These are phyloP conservation scores for Peromyscus eremicus DNA, from an alignment of 2,797 vertebrate species.

Conservation along the genomic window DNA sequence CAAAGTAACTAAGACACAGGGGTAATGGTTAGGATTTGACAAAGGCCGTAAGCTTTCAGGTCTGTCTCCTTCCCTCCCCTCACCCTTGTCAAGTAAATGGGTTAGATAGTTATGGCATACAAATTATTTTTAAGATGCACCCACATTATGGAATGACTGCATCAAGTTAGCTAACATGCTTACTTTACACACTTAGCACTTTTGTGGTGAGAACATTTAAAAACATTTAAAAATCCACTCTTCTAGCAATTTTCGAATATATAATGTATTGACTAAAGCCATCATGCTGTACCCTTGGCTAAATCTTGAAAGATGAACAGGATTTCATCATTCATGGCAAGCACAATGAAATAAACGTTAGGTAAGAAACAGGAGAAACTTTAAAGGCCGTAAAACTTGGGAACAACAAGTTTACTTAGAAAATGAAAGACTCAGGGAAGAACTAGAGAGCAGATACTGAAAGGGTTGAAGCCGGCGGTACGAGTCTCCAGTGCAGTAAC, in stretches of 20 bases:
- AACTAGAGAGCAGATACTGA: background rate
- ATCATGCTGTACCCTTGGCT: background rate
- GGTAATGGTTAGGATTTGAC: conserved; percentile 8
- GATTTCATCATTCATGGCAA: background rate
- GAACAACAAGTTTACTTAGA: conserved; percentile 12
- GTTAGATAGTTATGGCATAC: background rate
- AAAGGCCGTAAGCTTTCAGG: conserved; percentile 27
- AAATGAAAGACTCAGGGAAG: conserved; percentile 7
- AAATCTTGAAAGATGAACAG: conserved; percentile 43
- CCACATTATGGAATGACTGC: background rate
- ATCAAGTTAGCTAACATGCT: background rate
- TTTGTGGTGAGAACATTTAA: conserved; percentile 26
- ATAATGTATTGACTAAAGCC: background rate
- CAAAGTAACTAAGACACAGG: background rate
- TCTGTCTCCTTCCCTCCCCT: background rate
- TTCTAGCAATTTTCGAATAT: background rate
- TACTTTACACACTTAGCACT: background rate
- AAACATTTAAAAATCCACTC: conserved; percentile 43
- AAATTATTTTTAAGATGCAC: background rate
- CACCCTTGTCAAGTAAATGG: background rate
- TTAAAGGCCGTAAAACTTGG: conserved; percentile 1
- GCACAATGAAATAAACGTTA: background rate
- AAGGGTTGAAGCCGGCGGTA: background rate
- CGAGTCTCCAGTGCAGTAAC: conserved; percentile 24
- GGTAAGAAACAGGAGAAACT: conserved; percentile 52